Conservation (phyloP, 2,797 vertebrate genomes). For the Sebastes dallii region DNA sequence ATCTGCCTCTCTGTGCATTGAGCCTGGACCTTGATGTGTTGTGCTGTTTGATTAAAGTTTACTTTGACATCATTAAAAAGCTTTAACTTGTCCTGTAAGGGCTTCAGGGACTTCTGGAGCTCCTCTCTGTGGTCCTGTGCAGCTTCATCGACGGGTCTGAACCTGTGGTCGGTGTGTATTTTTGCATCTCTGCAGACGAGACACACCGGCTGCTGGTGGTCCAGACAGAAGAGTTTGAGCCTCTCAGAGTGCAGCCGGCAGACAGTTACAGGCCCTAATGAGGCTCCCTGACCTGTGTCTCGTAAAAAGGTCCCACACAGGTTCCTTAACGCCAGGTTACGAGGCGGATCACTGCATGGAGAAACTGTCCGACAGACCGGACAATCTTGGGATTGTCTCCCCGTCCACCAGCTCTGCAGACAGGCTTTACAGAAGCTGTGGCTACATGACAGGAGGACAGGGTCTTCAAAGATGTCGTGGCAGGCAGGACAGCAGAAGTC, state of each 20-base stretch:
- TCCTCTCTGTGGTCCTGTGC: not conserved
- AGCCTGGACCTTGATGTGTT: not conserved
- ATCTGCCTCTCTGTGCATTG: slow-evolving; percentile 6
- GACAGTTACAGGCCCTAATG: not conserved
- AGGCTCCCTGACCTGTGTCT: not conserved
- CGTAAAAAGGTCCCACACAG: slow-evolving; percentile 9
- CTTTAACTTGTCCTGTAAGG: slow-evolving; percentile 5
- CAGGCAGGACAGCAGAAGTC: slow-evolving; percentile 27
- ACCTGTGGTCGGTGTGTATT: slow-evolving; percentile 18
- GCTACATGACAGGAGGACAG: slow-evolving; percentile 23
- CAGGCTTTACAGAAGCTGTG: slow-evolving; percentile 44
- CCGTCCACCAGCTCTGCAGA: slow-evolving; percentile 34
- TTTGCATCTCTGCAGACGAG: not conserved
- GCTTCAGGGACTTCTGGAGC: not conserved
- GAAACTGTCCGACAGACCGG: slow-evolving; percentile 6
- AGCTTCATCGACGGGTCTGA: slow-evolving; percentile 8
- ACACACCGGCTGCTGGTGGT: slow-evolving; percentile 12
- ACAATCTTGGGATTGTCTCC: not conserved
- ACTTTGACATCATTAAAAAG: not conserved
- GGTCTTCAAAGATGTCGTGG: slow-evolving; percentile 22
- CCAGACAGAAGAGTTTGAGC: slow-evolving; percentile 36
- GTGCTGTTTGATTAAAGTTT: not conserved
- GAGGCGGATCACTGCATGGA: not conserved
- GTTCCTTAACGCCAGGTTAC: slow-evolving; percentile 34
- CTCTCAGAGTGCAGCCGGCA: not conserved